Evolutionary conservation across 2,113 vertebrate species (phyloP).

Genomic region (Lucifuga dentata): DNA sequence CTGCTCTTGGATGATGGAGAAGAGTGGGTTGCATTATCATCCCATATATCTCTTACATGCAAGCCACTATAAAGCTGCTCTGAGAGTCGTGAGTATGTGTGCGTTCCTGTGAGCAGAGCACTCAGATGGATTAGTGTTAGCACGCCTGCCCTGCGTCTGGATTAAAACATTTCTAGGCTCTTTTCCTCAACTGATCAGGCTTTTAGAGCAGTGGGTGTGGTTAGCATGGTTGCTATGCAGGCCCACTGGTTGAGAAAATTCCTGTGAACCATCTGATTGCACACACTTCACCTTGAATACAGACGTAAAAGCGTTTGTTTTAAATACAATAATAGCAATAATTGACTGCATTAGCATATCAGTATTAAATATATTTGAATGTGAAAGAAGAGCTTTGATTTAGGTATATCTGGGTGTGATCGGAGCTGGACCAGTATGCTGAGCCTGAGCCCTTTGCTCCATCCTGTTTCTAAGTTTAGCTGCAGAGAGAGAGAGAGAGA

Average conservation of each 20-base stretch:
- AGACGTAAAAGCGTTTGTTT: conserved; percentile 35
- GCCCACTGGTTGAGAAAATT: conserved; percentile 10
- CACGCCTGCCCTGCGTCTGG: conserved; percentile 57
- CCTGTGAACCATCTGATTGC: conserved; percentile 7
- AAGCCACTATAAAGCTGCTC: conserved; percentile 50
- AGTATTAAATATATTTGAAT: background rate
- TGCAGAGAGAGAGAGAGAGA: conserved; percentile 39
- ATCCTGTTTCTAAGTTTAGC: conserved; percentile 60
- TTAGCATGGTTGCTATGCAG: conserved; percentile 10
- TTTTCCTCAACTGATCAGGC: conserved; percentile 49
- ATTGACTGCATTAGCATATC: background rate
- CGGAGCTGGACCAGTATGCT: conserved; percentile 4
- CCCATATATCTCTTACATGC: conserved; percentile 62
- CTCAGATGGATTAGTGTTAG: conserved; percentile 71
- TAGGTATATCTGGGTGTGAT: conserved; percentile 10
- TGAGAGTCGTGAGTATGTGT: conserved; percentile 22
- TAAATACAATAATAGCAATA: conserved; percentile 12
- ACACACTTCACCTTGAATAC: background rate
- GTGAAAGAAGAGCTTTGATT: background rate
- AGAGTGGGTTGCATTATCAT: conserved; percentile 48
- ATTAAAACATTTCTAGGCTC: conserved; percentile 73
- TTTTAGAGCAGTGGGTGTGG: conserved; percentile 34
- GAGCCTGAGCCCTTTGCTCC: conserved; percentile 28
- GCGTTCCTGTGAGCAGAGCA: conserved; percentile 62
- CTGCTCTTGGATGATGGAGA: conserved; percentile 17